Conservation (phyloP, 2,797 vertebrate genomes). For the Syngnathus acus region DNA sequence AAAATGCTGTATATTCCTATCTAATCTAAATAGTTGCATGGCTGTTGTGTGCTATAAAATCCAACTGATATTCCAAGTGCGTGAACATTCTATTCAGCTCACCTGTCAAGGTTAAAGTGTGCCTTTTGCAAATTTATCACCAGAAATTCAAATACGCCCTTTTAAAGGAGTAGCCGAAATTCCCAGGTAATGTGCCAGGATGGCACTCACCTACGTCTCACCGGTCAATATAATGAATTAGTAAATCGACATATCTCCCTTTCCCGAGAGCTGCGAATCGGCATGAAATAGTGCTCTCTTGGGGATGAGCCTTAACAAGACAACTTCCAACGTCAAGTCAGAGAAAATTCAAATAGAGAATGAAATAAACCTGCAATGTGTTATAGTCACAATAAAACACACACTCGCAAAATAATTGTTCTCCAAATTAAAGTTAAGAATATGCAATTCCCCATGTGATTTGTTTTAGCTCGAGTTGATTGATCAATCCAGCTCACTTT, state of each 20-base stretch:
- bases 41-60: too few relatives aligned
- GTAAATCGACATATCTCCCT: not conserved
- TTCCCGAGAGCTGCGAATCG: conserved; percentile 7
- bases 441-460: not conserved
- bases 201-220: not conserved
- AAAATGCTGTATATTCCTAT: too few relatives aligned
- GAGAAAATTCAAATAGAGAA: not conserved
- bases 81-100: too few relatives aligned
- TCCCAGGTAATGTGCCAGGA: too few relatives aligned
- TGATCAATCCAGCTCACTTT: conserved; percentile 22
- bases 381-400: not conserved
- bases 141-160: too few relatives aligned
- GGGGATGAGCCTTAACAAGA: conserved; percentile 16
- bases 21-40: too few relatives aligned
- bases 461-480: conserved; percentile 13
- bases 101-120: too few relatives aligned
- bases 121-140: too few relatives aligned
- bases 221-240: not conserved
- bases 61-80: too few relatives aligned
- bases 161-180: too few relatives aligned
- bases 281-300: conserved; percentile 18
- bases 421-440: not conserved
- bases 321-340: not conserved
- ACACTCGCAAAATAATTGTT: not conserved
- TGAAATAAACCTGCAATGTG: not conserved